These are phyloP conservation scores for Abramis brama DNA, from an alignment of 2,113 vertebrate species.

Conservation along the genomic window DNA sequence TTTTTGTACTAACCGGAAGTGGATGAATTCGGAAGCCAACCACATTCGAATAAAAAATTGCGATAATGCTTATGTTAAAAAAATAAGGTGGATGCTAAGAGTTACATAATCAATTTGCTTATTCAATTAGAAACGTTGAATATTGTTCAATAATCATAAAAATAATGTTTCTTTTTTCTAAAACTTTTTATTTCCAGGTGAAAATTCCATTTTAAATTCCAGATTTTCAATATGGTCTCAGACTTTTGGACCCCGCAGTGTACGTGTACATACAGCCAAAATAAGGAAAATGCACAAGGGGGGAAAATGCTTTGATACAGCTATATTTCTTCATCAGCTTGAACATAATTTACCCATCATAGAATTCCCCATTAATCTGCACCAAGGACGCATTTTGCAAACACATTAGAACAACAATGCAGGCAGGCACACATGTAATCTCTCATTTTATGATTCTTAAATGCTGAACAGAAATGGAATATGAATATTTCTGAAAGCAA, in stretches of 20 bases:
- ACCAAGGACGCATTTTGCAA: slow-evolving; percentile 16
- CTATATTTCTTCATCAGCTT: slow-evolving; percentile 8
- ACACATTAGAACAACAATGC: slow-evolving; percentile 47
- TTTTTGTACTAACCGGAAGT: too few species aligned
- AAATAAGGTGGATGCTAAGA: too few species aligned
- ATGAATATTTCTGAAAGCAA: slow-evolving; percentile 49
- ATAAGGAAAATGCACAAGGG: neutral
- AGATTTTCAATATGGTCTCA: neutral
- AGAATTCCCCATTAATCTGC: slow-evolving; percentile 42
- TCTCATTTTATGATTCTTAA: slow-evolving; percentile 51
- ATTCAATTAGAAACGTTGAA: neutral
- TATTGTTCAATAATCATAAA: neutral
- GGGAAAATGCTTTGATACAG: neutral
- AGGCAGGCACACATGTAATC: slow-evolving; percentile 50
- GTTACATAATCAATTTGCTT: neutral
- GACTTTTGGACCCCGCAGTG: neutral
- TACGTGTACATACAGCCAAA: neutral
- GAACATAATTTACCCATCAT: slow-evolving; percentile 11
- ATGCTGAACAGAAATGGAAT: slow-evolving; percentile 48
- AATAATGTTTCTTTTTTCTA: neutral
- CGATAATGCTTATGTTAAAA: too few species aligned
- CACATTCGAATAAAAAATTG: too few species aligned
- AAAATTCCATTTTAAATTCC: neutral
- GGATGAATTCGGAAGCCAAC: too few species aligned
- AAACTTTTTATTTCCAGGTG: neutral